Percentiles rank a stretch among this genome's conserved stretches.
Evolutionary conservation across 1,140 invertebrate species (phyloP).

Genomic region (Megalonaias nervosa): DNA sequence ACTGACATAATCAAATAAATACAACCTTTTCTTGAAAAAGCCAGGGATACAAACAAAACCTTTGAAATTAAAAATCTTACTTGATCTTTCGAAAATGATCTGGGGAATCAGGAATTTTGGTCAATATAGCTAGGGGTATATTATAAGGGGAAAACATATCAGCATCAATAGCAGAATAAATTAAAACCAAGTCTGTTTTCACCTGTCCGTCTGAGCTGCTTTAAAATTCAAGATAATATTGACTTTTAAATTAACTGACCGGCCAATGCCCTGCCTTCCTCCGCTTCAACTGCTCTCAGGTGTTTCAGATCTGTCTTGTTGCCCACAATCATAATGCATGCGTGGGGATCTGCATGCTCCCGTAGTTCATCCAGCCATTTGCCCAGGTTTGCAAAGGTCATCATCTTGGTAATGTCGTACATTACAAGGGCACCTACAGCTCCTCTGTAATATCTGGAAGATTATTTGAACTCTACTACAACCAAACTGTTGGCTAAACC

Average conservation of each 20-base stretch:
- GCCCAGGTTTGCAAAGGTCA: slow-evolving; percentile 63
- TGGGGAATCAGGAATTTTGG: too few species aligned
- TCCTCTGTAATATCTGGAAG: slow-evolving; percentile 65
- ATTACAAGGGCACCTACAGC: slow-evolving; percentile 68
- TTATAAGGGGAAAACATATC: too few species aligned
- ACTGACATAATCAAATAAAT: too few species aligned
- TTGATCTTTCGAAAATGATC: too few species aligned
- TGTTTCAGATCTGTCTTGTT: slow-evolving; percentile 68
- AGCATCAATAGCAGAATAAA: too few species aligned
- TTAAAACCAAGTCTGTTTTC: too few species aligned
- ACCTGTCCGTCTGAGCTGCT: neutral
- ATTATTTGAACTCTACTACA: neutral
- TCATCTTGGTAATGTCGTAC: slow-evolving; percentile 68
- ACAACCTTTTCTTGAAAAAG: too few species aligned
- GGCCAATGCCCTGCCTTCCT: slow-evolving; percentile 97
- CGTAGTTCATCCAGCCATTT: slow-evolving; percentile 64
- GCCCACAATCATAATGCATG: slow-evolving; percentile 70
- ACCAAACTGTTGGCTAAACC: neutral
- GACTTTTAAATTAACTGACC: slow-evolving; percentile 42
- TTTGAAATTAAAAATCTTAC: too few species aligned
- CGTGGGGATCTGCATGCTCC: slow-evolving; percentile 65
- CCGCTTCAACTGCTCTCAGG: slow-evolving; percentile 80
- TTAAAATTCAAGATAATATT: neutral
- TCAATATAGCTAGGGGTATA: too few species aligned
- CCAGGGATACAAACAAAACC: too few species aligned